Evolutionary conservation across 2,113 vertebrate genomes (phyloP).

Genomic region (Hippocampus guttulatus): DNA sequence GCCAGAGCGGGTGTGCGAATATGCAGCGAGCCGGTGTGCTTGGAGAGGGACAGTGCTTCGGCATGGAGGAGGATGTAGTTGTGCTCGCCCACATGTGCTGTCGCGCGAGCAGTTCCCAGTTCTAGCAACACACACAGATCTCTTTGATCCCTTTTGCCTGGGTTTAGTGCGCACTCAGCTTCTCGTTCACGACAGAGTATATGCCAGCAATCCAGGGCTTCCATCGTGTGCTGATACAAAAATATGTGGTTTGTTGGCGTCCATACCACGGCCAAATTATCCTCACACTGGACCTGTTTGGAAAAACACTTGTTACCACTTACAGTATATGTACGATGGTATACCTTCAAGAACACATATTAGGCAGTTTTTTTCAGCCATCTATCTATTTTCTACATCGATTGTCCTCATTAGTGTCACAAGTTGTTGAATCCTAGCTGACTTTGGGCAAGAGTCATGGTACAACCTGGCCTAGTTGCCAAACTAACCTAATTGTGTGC

Average conservation of each 20-base stretch:
- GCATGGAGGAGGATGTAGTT: slow-evolving; percentile 81
- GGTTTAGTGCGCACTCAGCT: slow-evolving; percentile 7
- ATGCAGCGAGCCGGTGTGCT: slow-evolving; percentile 68
- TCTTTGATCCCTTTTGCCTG: slow-evolving; percentile 10
- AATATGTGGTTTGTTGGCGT: slow-evolving; percentile 91
- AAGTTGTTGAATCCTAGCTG: too few species aligned
- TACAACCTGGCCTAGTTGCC: too few species aligned
- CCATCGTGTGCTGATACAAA: slow-evolving; percentile 84
- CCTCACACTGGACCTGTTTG: slow-evolving; percentile 79
- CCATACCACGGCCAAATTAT: slow-evolving; percentile 82
- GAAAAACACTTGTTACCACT: not conserved
- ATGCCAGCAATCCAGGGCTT: slow-evolving; percentile 74
- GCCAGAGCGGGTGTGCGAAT: slow-evolving; percentile 77
- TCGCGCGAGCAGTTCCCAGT: slow-evolving; percentile 76
- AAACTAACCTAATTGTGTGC: too few species aligned
- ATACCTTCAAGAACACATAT: not conserved
- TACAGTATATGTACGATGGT: not conserved
- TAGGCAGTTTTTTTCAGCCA: not conserved
- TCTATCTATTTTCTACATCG: too few species aligned
- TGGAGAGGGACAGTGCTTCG: slow-evolving; percentile 72
- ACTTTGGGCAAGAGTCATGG: too few species aligned
- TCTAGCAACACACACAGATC: slow-evolving; percentile 75
- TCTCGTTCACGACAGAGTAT: slow-evolving; percentile 42
- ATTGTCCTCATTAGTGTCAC: too few species aligned
- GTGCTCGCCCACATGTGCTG: slow-evolving; percentile 78